A percentile compares a stretch with the other conserved stretches of the same genome.
phyloP scores from a whole-genome alignment of 1,140 invertebrate species.

The Plectus sambesii region DNA sequence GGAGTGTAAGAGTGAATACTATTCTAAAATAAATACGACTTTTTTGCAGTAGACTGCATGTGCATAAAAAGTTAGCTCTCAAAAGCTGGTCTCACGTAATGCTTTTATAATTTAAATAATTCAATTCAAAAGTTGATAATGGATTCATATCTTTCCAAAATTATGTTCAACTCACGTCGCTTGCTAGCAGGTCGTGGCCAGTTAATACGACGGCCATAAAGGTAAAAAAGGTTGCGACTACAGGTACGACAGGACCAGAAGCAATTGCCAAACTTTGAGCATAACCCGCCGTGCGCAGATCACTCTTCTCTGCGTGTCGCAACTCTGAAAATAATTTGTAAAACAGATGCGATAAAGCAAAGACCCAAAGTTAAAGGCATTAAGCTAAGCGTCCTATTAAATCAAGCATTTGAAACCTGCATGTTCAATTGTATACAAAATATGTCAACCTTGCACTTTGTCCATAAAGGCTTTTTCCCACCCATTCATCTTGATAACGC shows the following conservation, averaged over 20 bases:
- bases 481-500: slow-evolving; percentile 75
- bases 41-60: too few relatives aligned
- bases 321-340: slow-evolving; percentile 48
- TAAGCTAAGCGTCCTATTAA: too few relatives aligned
- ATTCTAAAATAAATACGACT: too few relatives aligned
- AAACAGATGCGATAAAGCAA: slow-evolving; percentile 5
- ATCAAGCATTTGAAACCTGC: too few relatives aligned
- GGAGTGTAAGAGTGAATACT: too few relatives aligned
- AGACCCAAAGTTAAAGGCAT: too few relatives aligned
- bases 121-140: too few relatives aligned
- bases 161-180: slow-evolving; percentile 51
- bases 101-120: too few relatives aligned
- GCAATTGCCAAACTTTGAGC: slow-evolving; percentile 56
- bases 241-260: slow-evolving; percentile 55
- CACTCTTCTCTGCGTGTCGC: slow-evolving; percentile 52
- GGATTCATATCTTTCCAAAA: too few relatives aligned
- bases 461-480: slow-evolving; percentile 70
- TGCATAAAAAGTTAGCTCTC: too few relatives aligned
- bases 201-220: slow-evolving; percentile 56
- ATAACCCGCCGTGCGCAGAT: slow-evolving; percentile 54
- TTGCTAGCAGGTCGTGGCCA: slow-evolving; percentile 54
- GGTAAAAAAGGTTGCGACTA: slow-evolving; percentile 56
- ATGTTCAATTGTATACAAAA: too few relatives aligned
- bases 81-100: too few relatives aligned
- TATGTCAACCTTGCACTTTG: slow-evolving; percentile 50